Conservation (phyloP, 30 jellyfish, hydroid and myxozoan genomes). For the Pelagia noctiluca region DNA sequence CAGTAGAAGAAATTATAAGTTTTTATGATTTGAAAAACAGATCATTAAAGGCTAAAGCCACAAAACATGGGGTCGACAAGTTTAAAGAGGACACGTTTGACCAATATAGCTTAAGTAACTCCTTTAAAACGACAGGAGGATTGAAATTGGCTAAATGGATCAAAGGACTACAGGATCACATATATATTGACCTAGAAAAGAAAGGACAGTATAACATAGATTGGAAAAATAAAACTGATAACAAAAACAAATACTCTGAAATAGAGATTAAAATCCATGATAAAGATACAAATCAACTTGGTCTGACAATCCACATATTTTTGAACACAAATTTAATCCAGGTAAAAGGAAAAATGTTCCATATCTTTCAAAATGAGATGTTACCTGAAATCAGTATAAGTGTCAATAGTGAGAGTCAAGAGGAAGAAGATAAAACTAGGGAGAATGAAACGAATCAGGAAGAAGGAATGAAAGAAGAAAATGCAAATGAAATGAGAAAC, state of each 20-base stretch:
- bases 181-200: not conserved
- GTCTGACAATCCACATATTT: not conserved
- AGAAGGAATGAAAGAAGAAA: too few relatives aligned
- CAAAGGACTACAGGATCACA: slow-evolving; percentile 10
- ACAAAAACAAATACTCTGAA: not conserved
- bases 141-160: slow-evolving; percentile 1
- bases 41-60: not conserved
- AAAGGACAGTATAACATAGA: not conserved
- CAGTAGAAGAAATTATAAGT: not conserved
- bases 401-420: too few relatives aligned
- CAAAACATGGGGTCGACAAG: slow-evolving; percentile 3
- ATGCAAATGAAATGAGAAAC: too few relatives aligned
- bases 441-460: too few relatives aligned
- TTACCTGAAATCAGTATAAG: too few relatives aligned
- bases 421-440: too few relatives aligned
- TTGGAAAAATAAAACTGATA: not conserved
- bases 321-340: not conserved
- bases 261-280: too few relatives aligned
- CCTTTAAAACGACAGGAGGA: slow-evolving; percentile 4
- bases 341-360: slow-evolving; percentile 16
- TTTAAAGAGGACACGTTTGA: not conserved
- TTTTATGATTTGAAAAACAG: not conserved
- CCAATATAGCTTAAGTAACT: not conserved
- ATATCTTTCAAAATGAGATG: too few relatives aligned
- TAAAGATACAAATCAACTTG: too few relatives aligned